A percentile compares a stretch with the other conserved stretches of the same genome.
These are phyloP conservation scores for Buteo buteo DNA, from an alignment of 2,113 vertebrate species.

Conservation along the genomic window DNA sequence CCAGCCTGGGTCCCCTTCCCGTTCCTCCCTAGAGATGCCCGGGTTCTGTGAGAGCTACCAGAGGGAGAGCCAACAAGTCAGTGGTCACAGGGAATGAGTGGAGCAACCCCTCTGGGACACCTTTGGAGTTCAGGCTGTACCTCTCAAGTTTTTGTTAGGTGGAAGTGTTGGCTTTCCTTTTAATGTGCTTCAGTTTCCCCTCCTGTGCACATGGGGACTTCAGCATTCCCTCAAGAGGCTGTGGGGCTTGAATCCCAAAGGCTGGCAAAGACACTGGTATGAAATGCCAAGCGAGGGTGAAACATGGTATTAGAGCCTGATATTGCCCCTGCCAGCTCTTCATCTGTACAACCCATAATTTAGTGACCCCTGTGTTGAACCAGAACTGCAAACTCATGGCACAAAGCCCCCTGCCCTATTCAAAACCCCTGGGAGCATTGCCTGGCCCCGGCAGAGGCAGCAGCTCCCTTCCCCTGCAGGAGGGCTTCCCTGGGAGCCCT, in stretches of 20 bases:
- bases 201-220: not conserved
- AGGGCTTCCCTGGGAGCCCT: not conserved
- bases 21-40: accelerated
- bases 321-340: not conserved
- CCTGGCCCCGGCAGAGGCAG: not conserved
- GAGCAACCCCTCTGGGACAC: not conserved
- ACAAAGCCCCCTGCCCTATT: not conserved
- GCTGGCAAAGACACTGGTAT: not conserved
- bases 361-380: not conserved
- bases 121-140: not conserved
- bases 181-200: not conserved
- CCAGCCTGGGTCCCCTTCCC: not conserved
- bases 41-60: not conserved
- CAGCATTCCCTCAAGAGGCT: not conserved
- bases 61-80: accelerated
- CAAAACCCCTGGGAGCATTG: not conserved
- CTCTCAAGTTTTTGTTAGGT: not conserved
- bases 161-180: not conserved
- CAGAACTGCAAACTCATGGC: not conserved
- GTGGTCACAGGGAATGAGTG: not conserved
- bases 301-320: not conserved
- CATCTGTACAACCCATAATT: not conserved
- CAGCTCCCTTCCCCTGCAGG: not conserved
- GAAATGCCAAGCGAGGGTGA: not conserved
- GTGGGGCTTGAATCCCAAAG: not conserved